A percentile compares a stretch with the other conserved stretches of the same genome.
Evolutionary conservation across 53 echinoderm and acorn worm genomes (phyloP).

Genomic region (Mesocentrotus franciscanus): DNA sequence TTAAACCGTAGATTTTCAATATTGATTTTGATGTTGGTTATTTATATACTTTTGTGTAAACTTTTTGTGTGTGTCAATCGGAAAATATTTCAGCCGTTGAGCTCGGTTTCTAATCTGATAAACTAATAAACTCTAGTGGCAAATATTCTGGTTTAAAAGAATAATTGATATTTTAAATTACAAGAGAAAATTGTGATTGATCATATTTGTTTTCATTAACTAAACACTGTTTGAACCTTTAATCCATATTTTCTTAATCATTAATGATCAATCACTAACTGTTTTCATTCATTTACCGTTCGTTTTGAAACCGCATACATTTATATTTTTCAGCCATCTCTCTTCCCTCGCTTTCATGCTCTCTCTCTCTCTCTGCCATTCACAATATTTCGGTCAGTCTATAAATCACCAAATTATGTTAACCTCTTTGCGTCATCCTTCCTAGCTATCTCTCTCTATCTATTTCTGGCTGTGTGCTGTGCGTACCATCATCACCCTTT

Average conservation of each 20-base stretch:
- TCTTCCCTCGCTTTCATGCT: background rate
- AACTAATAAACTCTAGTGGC: too few species aligned
- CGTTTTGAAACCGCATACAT: background rate
- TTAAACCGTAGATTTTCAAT: too few species aligned
- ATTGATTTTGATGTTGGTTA: too few species aligned
- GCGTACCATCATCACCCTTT: background rate
- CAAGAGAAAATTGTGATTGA: background rate
- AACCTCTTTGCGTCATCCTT: constrained; percentile 24
- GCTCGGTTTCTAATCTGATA: too few species aligned
- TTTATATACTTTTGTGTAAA: too few species aligned
- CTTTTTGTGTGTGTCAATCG: too few species aligned
- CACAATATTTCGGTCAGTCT: constrained; percentile 47
- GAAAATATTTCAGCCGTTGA: too few species aligned
- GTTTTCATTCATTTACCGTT: background rate
- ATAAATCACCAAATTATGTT: constrained; percentile 47
- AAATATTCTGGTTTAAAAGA: too few species aligned
- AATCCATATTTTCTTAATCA: background rate
- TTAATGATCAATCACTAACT: background rate
- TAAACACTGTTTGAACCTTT: background rate
- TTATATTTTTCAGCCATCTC: background rate
- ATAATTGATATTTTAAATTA: too few species aligned
- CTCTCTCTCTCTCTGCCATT: background rate
- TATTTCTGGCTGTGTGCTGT: constrained; percentile 9
- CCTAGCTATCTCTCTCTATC: constrained; percentile 10
- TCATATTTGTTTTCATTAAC: background rate